A percentile compares a stretch with the other conserved stretches of the same genome.
Conservation (phyloP, 2,888 invertebrate genomes). For the Troides oblongomaculatus region DNA sequence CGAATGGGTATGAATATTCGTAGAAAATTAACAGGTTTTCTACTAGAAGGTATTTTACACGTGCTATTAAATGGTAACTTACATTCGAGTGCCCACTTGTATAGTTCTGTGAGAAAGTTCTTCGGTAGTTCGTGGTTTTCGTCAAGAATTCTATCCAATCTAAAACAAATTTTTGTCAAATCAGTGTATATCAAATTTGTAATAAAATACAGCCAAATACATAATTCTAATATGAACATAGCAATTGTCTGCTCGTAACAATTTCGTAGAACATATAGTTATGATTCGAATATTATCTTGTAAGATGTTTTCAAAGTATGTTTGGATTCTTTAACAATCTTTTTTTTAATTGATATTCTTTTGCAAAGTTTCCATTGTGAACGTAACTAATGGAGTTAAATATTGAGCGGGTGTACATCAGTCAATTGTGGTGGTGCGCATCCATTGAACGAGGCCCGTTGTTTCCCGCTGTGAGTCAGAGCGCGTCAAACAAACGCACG, state of each 20-base stretch:
- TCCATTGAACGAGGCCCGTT: slow-evolving; percentile 64
- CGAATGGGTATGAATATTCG: too few species aligned
- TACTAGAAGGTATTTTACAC: background rate
- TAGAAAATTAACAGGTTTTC: too few species aligned
- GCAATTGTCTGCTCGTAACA: too few species aligned
- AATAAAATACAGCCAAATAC: background rate
- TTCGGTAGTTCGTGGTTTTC: slow-evolving; percentile 82
- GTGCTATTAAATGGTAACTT: slow-evolving; percentile 52
- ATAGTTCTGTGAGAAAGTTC: slow-evolving; percentile 85
- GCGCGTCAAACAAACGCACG: slow-evolving; percentile 69
- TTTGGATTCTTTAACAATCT: too few species aligned
- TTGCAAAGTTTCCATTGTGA: too few species aligned
- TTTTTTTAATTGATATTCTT: too few species aligned
- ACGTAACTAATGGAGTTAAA: slow-evolving; percentile 9
- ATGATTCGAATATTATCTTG: too few species aligned
- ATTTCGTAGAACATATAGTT: too few species aligned
- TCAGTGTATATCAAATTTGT: background rate
- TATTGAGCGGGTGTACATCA: slow-evolving; percentile 41
- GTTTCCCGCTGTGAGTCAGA: slow-evolving; percentile 66
- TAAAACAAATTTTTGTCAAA: slow-evolving; percentile 50
- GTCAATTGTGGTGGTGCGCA: slow-evolving; percentile 54
- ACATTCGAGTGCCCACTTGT: slow-evolving; percentile 92
- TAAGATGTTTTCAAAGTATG: too few species aligned
- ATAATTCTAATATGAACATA: background rate
- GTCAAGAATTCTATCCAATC: slow-evolving; percentile 82